Evolutionary conservation across 2,113 vertebrate species (phyloP).

Genomic region (Labeo catla): DNA sequence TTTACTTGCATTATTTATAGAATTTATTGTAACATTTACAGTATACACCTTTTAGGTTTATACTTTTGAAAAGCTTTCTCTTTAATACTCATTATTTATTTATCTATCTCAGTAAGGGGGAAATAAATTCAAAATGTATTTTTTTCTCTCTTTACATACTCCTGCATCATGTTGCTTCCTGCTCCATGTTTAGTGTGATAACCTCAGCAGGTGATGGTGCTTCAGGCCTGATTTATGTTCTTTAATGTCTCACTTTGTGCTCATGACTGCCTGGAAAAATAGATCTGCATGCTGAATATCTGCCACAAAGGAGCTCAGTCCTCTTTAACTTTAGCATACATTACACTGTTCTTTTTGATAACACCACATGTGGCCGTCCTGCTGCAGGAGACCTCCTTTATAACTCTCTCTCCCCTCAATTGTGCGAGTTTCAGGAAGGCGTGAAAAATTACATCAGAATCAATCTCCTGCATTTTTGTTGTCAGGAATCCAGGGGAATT

Average conservation of each 20-base stretch:
- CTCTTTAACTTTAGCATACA: constrained; percentile 56
- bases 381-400: constrained; percentile 33
- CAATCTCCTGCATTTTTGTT: background rate
- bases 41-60: background rate
- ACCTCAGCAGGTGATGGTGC: constrained; percentile 60
- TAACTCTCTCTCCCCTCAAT: constrained; percentile 10
- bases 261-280: constrained; percentile 70
- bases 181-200: constrained; percentile 53
- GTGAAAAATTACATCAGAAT: background rate
- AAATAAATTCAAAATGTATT: background rate
- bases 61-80: background rate
- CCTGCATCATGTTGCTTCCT: constrained; percentile 21
- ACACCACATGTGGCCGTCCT: constrained; percentile 48
- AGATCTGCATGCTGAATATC: constrained; percentile 59
- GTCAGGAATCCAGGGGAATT: background rate
- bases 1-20: background rate
- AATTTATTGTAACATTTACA: background rate
- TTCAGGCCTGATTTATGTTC: constrained; percentile 69
- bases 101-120: background rate
- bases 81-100: constrained; percentile 1
- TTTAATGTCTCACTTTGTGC: constrained; percentile 68
- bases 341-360: constrained; percentile 61
- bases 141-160: background rate
- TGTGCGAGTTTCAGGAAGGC: background rate
- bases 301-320: constrained; percentile 63